phyloP scores from a whole-genome alignment of 2,888 invertebrate species.

The Drosophila kanekoi region DNA sequence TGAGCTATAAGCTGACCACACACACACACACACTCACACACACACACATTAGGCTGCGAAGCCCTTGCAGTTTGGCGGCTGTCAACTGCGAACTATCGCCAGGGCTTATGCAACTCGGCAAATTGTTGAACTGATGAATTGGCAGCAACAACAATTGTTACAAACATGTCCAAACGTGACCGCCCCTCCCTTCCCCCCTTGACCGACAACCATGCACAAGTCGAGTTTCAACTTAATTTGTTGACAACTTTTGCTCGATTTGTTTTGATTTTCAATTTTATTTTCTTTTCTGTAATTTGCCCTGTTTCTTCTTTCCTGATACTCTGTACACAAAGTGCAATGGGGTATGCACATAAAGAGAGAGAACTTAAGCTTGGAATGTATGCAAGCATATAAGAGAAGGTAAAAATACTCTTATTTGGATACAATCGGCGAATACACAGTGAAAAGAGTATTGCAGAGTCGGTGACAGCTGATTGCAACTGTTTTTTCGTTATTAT shows the following conservation, averaged over 20 bases:
- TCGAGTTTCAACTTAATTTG: slow-evolving; percentile 66
- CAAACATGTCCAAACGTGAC: no score
- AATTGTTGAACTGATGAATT: slow-evolving; percentile 49
- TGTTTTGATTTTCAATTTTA: slow-evolving; percentile 47
- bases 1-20: no score
- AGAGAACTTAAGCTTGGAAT: no score
- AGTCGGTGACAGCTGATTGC: background rate
- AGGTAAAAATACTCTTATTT: no score
- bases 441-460: background rate
- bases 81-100: slow-evolving; percentile 48
- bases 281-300: slow-evolving; percentile 35
- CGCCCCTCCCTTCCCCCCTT: no score
- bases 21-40: background rate
- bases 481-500: background rate
- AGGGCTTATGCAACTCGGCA: slow-evolving; percentile 58
- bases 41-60: background rate
- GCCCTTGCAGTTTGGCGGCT: slow-evolving; percentile 57
- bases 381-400: no score
- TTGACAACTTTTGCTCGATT: slow-evolving; percentile 53
- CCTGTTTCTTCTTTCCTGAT: slow-evolving; percentile 8
- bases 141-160: slow-evolving; percentile 2
- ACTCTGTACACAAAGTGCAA: background rate
- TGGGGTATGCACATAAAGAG: background rate
- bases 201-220: background rate
- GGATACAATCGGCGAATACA: no score